Percentiles rank a stretch among this genome's conserved stretches.
Conservation (phyloP, 2,888 invertebrate genomes). For the Lissocephala sabroskyi region DNA sequence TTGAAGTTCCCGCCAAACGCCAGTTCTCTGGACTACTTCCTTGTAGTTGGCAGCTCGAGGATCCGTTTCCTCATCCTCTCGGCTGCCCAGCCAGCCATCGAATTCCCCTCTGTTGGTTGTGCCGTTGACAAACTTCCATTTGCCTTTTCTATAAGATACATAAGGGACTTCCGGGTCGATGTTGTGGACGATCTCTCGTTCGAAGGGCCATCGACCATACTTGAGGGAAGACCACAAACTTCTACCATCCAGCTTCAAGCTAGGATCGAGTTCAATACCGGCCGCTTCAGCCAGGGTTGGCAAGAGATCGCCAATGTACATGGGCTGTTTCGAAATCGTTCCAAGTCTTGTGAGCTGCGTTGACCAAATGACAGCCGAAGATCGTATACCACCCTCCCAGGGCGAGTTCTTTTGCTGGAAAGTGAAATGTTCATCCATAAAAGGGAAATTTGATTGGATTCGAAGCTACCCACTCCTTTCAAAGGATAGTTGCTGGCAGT, state of each 20-base stretch:
- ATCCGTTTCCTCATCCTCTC: slow-evolving; percentile 31
- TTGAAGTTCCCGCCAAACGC: slow-evolving; percentile 50
- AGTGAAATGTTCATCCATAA: too few relatives aligned
- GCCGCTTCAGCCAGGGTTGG: slow-evolving; percentile 78
- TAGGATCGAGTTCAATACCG: slow-evolving; percentile 40
- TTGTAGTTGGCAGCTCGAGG: slow-evolving; percentile 43
- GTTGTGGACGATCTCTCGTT: slow-evolving; percentile 80
- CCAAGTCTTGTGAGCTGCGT: slow-evolving; percentile 74
- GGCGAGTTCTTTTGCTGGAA: slow-evolving; percentile 83
- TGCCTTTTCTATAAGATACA: slow-evolving; percentile 51
- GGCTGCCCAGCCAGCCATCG: slow-evolving; percentile 46
- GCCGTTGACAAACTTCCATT: slow-evolving; percentile 68
- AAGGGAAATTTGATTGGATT: too few relatives aligned
- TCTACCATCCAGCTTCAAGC: slow-evolving; percentile 76
- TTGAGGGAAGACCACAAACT: slow-evolving; percentile 80
- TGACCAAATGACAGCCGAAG: slow-evolving; percentile 84
- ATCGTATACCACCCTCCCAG: slow-evolving; percentile 89
- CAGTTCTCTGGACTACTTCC: slow-evolving; percentile 37
- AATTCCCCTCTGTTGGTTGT: slow-evolving; percentile 51
- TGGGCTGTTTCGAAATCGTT: slow-evolving; percentile 77
- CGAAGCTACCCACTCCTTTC: too few relatives aligned
- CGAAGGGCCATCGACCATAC: slow-evolving; percentile 68
- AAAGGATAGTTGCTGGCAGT: slow-evolving; percentile 87
- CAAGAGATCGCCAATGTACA: slow-evolving; percentile 89
- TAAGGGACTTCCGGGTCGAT: slow-evolving; percentile 75